Evolutionary conservation across 2,888 invertebrate genomes (phyloP).

Genomic region (Oscheius onirici): DNA sequence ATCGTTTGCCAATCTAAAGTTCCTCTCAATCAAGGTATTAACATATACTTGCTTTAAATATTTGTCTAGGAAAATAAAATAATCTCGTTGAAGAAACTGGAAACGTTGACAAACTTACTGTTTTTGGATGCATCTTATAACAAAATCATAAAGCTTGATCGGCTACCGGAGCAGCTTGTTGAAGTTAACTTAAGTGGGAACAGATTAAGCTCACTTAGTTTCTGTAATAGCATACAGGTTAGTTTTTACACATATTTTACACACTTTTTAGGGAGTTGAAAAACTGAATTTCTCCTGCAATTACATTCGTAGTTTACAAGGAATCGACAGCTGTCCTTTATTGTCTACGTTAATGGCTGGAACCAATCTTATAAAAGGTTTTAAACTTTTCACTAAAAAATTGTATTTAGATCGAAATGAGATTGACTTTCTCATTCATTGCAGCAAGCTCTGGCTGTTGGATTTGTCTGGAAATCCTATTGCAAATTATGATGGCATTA

Average conservation of each 20-base stretch:
- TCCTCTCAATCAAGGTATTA: slow-evolving; percentile 35
- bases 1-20: slow-evolving; percentile 50
- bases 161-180: slow-evolving; percentile 49
- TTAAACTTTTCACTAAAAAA: background rate
- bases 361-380: slow-evolving; percentile 17
- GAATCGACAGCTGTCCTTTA: slow-evolving; percentile 48
- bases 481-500: slow-evolving; percentile 45
- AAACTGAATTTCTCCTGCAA: slow-evolving; percentile 46
- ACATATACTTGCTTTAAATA: background rate
- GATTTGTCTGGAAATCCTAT: slow-evolving; percentile 55
- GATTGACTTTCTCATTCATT: slow-evolving; percentile 1
- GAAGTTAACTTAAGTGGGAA: slow-evolving; percentile 54
- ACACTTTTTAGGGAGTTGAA: slow-evolving; percentile 35
- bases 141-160: slow-evolving; percentile 57
- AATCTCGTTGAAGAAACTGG: slow-evolving; percentile 60
- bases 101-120: slow-evolving; percentile 41
- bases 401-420: background rate
- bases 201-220: slow-evolving; percentile 38
- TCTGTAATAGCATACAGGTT: slow-evolving; percentile 50
- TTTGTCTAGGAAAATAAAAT: too few species aligned
- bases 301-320: slow-evolving; percentile 55
- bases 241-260: background rate
- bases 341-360: slow-evolving; percentile 38
- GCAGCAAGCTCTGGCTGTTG: slow-evolving; percentile 55
- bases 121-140: slow-evolving; percentile 59